These are phyloP conservation scores for Shinisaurus crocodilurus DNA, from an alignment of 2,113 vertebrate species.

Conservation along the genomic window DNA sequence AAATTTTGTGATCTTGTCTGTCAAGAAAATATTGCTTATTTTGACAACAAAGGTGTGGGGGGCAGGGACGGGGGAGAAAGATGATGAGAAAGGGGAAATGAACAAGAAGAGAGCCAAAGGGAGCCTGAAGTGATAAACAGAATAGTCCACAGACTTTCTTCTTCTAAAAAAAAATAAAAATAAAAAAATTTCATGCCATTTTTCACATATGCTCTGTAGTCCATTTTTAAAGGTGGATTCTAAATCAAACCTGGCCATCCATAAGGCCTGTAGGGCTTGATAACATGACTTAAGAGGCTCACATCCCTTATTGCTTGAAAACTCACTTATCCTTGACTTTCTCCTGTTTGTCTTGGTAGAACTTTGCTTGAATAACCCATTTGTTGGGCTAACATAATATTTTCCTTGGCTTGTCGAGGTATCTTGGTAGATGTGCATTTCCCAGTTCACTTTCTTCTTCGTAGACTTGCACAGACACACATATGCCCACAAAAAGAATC, in stretches of 20 bases:
- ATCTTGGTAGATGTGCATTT: constrained; percentile 70
- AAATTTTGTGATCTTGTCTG: not conserved
- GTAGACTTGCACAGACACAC: constrained; percentile 62
- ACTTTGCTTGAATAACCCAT: constrained; percentile 72
- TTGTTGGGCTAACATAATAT: constrained; percentile 80
- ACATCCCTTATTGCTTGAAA: constrained; percentile 59
- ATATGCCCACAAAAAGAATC: constrained; percentile 28
- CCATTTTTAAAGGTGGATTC: not conserved
- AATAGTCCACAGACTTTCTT: not conserved
- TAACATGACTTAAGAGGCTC: constrained; percentile 51
- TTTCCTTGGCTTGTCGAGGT: constrained; percentile 77
- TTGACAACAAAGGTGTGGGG: not conserved
- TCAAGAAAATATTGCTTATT: not conserved
- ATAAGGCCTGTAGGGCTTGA: constrained; percentile 39
- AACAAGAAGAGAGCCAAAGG: not conserved
- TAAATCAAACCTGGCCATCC: constrained; percentile 5
- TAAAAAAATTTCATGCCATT: not conserved
- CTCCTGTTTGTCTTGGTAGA: constrained; percentile 78
- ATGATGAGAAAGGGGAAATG: not conserved
- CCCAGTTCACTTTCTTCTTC: constrained; percentile 72
- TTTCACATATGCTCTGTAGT: not conserved
- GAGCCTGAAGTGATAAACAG: not conserved
- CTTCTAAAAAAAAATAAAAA: not conserved
- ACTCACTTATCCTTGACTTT: constrained; percentile 67
- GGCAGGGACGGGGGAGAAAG: not conserved